Evolutionary conservation across 2,888 invertebrate genomes (phyloP).

Genomic region (Meteorus cinctellus): DNA sequence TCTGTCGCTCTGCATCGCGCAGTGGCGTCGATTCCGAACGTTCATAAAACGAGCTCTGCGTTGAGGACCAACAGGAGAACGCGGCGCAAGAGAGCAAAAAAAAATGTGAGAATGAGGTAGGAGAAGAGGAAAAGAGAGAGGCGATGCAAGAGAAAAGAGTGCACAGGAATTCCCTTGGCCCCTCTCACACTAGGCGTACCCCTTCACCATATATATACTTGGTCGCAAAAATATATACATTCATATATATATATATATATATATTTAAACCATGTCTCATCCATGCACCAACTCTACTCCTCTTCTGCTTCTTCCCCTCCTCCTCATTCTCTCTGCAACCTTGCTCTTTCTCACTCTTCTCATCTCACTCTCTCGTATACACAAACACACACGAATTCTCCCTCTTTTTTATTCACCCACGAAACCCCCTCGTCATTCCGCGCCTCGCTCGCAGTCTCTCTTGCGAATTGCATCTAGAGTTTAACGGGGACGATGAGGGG

Average conservation of each 20-base stretch:
- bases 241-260: not conserved
- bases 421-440: not conserved
- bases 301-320: conserved; percentile 45
- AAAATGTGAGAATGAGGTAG: conserved; percentile 33
- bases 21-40: conserved; percentile 54
- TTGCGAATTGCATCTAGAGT: conserved; percentile 36
- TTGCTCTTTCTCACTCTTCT: conserved; percentile 12
- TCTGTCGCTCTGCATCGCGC: conserved; percentile 9
- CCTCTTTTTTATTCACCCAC: conserved; percentile 10
- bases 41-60: conserved; percentile 57
- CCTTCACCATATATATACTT: conserved; percentile 46
- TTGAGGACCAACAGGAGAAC: conserved; percentile 39
- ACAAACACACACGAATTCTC: not conserved
- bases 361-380: conserved; percentile 25
- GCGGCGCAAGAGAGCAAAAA: conserved; percentile 31
- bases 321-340: conserved; percentile 27
- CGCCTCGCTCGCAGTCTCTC: conserved; percentile 16
- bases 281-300: conserved; percentile 58
- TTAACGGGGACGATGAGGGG: conserved; percentile 33
- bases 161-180: conserved; percentile 66
- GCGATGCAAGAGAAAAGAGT: conserved; percentile 44
- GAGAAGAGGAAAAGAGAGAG: conserved; percentile 24
- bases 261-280: conserved; percentile 49
- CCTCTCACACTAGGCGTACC: conserved; percentile 48
- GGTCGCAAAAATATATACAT: conserved; percentile 8